phyloP scores from a whole-genome alignment of 92 coral and sea anemone species.

The Metridium senile region DNA sequence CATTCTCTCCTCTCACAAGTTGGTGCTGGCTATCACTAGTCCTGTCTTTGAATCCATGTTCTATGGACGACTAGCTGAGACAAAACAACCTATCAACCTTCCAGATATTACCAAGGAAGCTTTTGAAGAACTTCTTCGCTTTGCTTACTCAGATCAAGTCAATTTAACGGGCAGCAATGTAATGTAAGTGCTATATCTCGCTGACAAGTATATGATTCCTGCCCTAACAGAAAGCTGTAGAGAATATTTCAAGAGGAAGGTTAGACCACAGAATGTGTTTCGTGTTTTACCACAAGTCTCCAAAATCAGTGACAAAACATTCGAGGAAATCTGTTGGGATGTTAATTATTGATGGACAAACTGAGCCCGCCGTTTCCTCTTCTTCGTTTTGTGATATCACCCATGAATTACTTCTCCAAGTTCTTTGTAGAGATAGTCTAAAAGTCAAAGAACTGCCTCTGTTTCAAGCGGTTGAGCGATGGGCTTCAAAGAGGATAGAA shows the following conservation, averaged over 20 bases:
- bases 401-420: constrained; percentile 13
- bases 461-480: constrained; percentile 58
- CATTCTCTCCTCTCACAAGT: constrained; percentile 62
- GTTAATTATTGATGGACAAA: constrained; percentile 38
- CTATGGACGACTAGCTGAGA: too few relatives aligned
- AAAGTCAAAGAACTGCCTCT: constrained; percentile 36
- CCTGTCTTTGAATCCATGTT: constrained; percentile 74
- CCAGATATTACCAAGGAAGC: constrained; percentile 61
- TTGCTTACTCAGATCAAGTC: constrained; percentile 44
- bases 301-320: constrained; percentile 31
- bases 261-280: constrained; percentile 44
- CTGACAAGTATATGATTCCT: constrained; percentile 63
- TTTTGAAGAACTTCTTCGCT: constrained; percentile 66
- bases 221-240: constrained; percentile 39
- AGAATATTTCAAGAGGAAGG: neutral
- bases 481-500: constrained; percentile 39
- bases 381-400: constrained; percentile 33
- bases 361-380: constrained; percentile 38
- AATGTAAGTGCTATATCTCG: constrained; percentile 48
- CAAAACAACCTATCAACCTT: too few relatives aligned
- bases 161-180: constrained; percentile 20
- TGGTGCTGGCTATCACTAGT: constrained; percentile 63
- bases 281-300: constrained; percentile 37
- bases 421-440: constrained; percentile 40
- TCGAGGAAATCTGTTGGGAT: constrained; percentile 46